These are phyloP conservation scores for Lampris megalopsis DNA, from an alignment of 2,113 vertebrate species.

Conservation along the genomic window DNA sequence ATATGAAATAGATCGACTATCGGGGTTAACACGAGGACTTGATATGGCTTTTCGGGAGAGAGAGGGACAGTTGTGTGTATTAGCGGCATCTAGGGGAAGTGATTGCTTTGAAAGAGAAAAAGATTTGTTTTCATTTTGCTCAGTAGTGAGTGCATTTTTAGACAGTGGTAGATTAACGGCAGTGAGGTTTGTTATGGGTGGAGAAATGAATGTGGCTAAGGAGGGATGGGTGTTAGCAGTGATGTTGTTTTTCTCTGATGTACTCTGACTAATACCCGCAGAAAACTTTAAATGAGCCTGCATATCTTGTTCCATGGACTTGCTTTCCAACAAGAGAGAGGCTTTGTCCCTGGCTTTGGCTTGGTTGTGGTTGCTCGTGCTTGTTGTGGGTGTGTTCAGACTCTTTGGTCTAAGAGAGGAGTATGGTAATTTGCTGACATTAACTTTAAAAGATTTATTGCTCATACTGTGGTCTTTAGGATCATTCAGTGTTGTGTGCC, in stretches of 20 bases:
- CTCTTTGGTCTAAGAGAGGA: constrained; percentile 40
- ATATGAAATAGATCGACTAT: constrained; percentile 18
- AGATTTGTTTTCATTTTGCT: background rate
- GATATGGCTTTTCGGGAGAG: constrained; percentile 16
- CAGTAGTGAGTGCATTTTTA: background rate
- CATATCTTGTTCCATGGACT: background rate
- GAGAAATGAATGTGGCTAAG: background rate
- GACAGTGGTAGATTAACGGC: background rate
- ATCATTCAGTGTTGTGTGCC: constrained; percentile 29
- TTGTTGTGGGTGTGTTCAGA: constrained; percentile 35
- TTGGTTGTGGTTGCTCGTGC: constrained; percentile 41
- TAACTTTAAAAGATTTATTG: constrained; percentile 23
- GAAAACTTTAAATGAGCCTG: background rate
- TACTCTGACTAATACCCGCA: background rate
- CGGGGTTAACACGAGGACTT: constrained; percentile 13
- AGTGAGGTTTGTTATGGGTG: background rate
- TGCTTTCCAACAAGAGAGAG: background rate
- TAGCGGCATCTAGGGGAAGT: background rate
- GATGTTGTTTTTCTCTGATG: background rate
- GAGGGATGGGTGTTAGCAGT: background rate
- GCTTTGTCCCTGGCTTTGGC: constrained; percentile 29
- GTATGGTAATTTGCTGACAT: constrained; percentile 31
- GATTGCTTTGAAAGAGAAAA: background rate
- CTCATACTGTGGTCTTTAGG: constrained; percentile 32
- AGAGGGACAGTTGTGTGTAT: constrained; percentile 21